Evolutionary conservation across 2,888 invertebrate species (phyloP).

Genomic region (Oscheius sp.): DNA sequence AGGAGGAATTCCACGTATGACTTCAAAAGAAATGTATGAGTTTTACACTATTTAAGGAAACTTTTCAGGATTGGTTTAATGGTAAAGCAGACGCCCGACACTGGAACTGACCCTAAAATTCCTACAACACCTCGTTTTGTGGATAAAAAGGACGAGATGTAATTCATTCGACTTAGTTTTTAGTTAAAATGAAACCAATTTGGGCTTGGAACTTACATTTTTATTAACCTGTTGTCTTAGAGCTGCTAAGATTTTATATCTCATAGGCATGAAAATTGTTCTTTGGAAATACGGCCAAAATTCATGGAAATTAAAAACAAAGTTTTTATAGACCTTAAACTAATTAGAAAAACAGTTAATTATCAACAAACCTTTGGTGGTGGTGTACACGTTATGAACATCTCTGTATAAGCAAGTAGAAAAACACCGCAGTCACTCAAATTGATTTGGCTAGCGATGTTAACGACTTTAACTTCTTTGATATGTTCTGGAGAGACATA

Average conservation of each 20-base stretch:
- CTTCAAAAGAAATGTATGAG: neutral
- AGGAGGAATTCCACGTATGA: neutral
- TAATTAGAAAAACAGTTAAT: neutral
- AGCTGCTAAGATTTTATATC: neutral
- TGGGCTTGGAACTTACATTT: too few species aligned
- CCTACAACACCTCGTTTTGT: neutral
- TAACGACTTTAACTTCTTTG: neutral
- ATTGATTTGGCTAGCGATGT: constrained; percentile 4
- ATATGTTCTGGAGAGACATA: neutral
- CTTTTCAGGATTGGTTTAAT: neutral
- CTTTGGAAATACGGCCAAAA: constrained; percentile 6
- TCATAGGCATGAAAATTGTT: neutral
- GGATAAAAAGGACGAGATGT: neutral
- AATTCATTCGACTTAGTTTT: neutral
- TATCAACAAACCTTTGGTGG: neutral
- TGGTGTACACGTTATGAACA: neutral
- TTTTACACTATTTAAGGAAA: too few species aligned
- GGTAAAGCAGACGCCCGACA: neutral
- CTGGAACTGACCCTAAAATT: neutral
- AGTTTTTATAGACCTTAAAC: too few species aligned
- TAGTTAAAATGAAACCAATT: too few species aligned
- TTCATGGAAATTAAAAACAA: neutral
- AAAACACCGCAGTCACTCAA: constrained; percentile 10
- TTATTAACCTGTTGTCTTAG: too few species aligned
- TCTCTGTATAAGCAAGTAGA: constrained; percentile 6